Conservation (phyloP, 2,797 vertebrate genomes). For the Siniperca scherzeri region DNA sequence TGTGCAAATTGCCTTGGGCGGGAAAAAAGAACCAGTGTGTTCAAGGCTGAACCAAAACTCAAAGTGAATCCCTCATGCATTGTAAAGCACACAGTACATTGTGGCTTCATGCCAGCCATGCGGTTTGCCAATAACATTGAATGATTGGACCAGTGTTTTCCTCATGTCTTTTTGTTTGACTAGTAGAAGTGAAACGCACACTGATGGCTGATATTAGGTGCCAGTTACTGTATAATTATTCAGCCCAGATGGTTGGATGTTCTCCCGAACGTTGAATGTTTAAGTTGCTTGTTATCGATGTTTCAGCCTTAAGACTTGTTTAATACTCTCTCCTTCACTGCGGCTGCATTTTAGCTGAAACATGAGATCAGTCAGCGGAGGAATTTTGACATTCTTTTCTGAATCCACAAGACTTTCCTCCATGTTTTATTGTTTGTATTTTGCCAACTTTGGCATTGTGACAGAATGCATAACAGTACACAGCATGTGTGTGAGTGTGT, state of each 20-base stretch:
- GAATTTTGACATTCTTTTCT: slow-evolving; percentile 25
- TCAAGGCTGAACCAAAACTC: slow-evolving; percentile 46
- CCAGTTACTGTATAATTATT: slow-evolving; percentile 69
- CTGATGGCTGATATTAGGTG: slow-evolving; percentile 57
- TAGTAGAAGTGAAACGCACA: slow-evolving; percentile 55
- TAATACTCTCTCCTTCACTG: slow-evolving; percentile 14
- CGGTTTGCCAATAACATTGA: slow-evolving; percentile 69
- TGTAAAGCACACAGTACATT: slow-evolving; percentile 50
- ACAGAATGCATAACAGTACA: slow-evolving; percentile 25
- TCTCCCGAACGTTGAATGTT: slow-evolving; percentile 68
- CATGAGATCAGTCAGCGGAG: slow-evolving; percentile 38
- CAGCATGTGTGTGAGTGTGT: slow-evolving; percentile 31
- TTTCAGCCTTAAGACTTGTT: slow-evolving; percentile 44
- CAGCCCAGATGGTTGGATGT: slow-evolving; percentile 64
- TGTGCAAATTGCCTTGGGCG: slow-evolving; percentile 37
- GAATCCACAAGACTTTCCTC: slow-evolving; percentile 20
- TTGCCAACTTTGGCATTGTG: slow-evolving; percentile 37
- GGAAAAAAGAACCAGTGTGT: slow-evolving; percentile 37
- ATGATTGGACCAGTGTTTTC: slow-evolving; percentile 65
- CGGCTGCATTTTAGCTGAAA: slow-evolving; percentile 45
- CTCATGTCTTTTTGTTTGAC: slow-evolving; percentile 64
- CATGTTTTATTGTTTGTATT: slow-evolving; percentile 46
- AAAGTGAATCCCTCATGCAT: slow-evolving; percentile 61
- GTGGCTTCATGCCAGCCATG: slow-evolving; percentile 61
- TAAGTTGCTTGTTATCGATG: slow-evolving; percentile 59